A percentile compares a stretch with the other conserved stretches of the same genome.
These are phyloP conservation scores for Alectoris magna DNA, from an alignment of 2,797 vertebrate genomes.

Conservation along the genomic window DNA sequence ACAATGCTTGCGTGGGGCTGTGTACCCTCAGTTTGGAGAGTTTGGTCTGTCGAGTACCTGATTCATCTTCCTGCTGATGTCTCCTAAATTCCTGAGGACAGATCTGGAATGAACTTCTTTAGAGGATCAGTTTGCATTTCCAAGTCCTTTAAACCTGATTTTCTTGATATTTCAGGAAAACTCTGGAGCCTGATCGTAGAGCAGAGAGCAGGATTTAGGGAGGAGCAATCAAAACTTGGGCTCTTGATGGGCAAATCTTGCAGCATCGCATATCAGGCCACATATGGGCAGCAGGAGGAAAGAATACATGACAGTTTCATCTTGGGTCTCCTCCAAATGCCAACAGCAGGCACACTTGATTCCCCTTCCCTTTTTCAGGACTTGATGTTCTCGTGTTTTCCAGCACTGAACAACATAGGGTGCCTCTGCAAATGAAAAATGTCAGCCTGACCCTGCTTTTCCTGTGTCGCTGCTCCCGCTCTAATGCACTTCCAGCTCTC, in stretches of 20 bases:
- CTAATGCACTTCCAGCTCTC: not conserved
- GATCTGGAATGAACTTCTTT: not conserved
- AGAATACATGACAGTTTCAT: not conserved
- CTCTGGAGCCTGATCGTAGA: not conserved
- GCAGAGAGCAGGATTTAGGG: accelerated
- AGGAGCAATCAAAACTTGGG: not conserved
- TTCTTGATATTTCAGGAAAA: not conserved
- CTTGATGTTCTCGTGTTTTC: not conserved
- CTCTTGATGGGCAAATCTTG: not conserved
- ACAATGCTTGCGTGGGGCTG: accelerated
- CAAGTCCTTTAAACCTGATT: not conserved
- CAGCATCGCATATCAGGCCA: not conserved
- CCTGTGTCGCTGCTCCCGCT: not conserved
- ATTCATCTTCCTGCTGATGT: not conserved
- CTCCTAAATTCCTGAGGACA: not conserved
- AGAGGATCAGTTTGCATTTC: not conserved
- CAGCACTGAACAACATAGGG: not conserved
- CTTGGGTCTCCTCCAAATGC: not conserved
- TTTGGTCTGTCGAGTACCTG: not conserved
- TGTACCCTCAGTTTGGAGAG: not conserved
- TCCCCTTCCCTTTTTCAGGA: not conserved
- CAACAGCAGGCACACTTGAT: not conserved
- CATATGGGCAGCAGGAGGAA: accelerated
- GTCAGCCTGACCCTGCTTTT: not conserved
- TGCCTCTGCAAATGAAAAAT: not conserved